These are phyloP conservation scores for Leptoclinus maculatus DNA, from an alignment of 2,797 vertebrate species.

Conservation along the genomic window DNA sequence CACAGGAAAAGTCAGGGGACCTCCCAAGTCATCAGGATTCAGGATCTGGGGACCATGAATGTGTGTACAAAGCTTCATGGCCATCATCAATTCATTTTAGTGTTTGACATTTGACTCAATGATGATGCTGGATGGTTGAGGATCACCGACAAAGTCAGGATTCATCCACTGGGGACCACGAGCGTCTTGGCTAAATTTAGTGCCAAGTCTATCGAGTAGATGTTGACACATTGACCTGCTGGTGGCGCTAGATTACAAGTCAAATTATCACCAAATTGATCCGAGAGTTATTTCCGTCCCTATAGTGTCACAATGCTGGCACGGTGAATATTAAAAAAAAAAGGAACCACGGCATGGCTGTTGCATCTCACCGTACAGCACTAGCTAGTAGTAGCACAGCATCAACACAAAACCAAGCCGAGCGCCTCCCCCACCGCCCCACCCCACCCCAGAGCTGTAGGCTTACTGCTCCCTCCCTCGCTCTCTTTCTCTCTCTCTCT, in stretches of 20 bases:
- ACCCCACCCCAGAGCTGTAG: constrained; percentile 52
- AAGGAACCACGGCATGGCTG: neutral
- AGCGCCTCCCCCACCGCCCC: constrained; percentile 1
- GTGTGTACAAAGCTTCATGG: neutral
- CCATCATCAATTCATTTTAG: neutral
- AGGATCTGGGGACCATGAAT: neutral
- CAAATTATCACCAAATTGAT: neutral
- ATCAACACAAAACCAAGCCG: constrained; percentile 2
- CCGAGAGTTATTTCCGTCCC: neutral
- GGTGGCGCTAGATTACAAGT: too few species aligned
- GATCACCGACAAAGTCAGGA: too few species aligned
- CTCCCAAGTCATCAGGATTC: too few species aligned
- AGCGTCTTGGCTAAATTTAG: neutral
- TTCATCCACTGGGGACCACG: neutral
- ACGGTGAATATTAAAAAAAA: neutral
- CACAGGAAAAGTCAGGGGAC: too few species aligned
- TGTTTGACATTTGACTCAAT: neutral
- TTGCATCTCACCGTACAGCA: neutral
- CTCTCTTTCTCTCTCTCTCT: constrained; percentile 47
- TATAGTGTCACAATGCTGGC: neutral
- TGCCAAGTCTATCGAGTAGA: too few species aligned
- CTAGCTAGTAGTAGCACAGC: neutral
- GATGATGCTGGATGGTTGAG: too few species aligned
- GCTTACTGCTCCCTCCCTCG: constrained; percentile 52
- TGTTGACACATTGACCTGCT: too few species aligned